phyloP scores from a whole-genome alignment of 2,113 vertebrate genomes.

The Chelonoidis abingdonii region DNA sequence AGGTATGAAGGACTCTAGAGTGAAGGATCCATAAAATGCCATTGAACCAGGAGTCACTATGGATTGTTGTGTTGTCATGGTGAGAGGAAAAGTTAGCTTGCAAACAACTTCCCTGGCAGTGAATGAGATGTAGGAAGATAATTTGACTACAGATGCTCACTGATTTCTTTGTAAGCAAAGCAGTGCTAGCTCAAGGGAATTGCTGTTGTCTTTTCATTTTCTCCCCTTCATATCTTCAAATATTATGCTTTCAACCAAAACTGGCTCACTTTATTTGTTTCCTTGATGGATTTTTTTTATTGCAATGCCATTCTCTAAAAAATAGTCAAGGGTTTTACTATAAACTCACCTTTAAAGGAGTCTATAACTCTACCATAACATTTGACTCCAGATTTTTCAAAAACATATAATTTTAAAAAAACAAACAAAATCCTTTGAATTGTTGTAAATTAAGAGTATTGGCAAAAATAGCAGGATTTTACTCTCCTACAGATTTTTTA shows the following conservation, averaged over 20 bases:
- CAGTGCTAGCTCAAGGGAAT: not conserved
- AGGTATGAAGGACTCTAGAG: not conserved
- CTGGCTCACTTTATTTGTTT: not conserved
- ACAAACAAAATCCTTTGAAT: not conserved
- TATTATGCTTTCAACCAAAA: not conserved
- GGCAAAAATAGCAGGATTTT: not conserved
- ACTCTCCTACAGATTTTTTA: not conserved
- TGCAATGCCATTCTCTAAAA: not conserved
- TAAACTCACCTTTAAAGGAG: not conserved
- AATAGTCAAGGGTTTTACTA: not conserved
- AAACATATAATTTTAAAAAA: not conserved
- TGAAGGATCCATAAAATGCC: not conserved
- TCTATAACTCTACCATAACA: not conserved
- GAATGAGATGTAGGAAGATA: not conserved
- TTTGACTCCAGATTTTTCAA: not conserved
- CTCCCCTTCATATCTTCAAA: not conserved
- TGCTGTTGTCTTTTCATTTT: not conserved
- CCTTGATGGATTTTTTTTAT: not conserved
- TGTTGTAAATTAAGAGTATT: not conserved
- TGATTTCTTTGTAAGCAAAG: not conserved
- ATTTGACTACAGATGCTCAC: not conserved
- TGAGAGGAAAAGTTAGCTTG: not conserved
- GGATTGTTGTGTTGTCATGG: not conserved
- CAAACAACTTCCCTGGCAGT: not conserved
- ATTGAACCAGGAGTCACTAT: not conserved